Conservation (phyloP, 2,888 invertebrate genomes). For the Megalurothrips usitatus region DNA sequence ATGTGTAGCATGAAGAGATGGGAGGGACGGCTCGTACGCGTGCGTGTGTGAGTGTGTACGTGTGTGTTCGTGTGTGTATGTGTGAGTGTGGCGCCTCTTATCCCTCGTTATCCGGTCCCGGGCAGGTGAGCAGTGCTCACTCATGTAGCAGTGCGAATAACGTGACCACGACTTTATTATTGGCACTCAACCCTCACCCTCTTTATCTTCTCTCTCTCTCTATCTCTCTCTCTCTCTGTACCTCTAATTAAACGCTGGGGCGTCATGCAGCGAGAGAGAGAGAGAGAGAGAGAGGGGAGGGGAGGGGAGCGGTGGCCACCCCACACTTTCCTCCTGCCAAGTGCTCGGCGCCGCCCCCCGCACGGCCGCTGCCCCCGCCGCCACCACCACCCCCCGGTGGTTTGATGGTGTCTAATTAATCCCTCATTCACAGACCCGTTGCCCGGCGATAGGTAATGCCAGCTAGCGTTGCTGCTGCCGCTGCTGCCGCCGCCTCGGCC, state of each 20-base stretch:
- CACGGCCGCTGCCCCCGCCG: too few species aligned
- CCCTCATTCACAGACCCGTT: conserved; percentile 39
- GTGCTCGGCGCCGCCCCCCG: conserved; percentile 36
- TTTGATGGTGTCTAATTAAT: conserved; percentile 50
- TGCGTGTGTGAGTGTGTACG: too few species aligned
- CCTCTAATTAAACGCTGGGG: too few species aligned
- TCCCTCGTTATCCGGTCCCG: not conserved
- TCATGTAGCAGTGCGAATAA: conserved; percentile 10
- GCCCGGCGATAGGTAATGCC: conserved; percentile 41
- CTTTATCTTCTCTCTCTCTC: not conserved
- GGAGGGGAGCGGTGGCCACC: conserved; percentile 34
- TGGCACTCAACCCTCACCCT: not conserved
- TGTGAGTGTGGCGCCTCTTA: not conserved
- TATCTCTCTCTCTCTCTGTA: not conserved
- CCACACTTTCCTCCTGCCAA: not conserved
- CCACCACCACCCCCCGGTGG: conserved; percentile 39
- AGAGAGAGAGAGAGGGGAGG: conserved; percentile 37
- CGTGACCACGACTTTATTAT: conserved; percentile 28
- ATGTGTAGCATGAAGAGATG: too few species aligned
- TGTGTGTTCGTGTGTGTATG: too few species aligned
- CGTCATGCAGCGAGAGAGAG: conserved; percentile 34
- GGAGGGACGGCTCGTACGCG: too few species aligned
- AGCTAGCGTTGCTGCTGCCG: conserved; percentile 36
- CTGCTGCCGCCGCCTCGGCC: conserved; percentile 28
- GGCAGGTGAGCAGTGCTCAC: not conserved